A percentile compares a stretch with the other conserved stretches of the same genome.
Conservation (phyloP, 2,888 invertebrate genomes). For the Morpho helenor region DNA sequence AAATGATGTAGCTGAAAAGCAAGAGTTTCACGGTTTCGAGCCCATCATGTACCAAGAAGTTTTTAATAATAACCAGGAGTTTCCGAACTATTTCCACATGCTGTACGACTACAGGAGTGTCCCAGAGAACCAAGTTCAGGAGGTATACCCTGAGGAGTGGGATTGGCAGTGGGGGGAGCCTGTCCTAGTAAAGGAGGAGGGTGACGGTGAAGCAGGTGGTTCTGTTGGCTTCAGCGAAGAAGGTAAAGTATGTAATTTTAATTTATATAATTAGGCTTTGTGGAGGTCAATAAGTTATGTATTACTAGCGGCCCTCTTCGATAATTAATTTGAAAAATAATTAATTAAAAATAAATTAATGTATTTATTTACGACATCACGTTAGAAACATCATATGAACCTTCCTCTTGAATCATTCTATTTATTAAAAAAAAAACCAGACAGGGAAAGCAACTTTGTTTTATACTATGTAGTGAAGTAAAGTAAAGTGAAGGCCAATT, state of each 20-base stretch:
- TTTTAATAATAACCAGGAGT: slow-evolving; percentile 26
- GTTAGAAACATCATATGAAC: too few relatives aligned
- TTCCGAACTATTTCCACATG: slow-evolving; percentile 46
- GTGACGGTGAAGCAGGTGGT: slow-evolving; percentile 29
- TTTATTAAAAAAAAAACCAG: too few relatives aligned
- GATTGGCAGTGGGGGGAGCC: slow-evolving; percentile 42
- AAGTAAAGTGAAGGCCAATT: too few relatives aligned
- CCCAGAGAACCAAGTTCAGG: slow-evolving; percentile 28
- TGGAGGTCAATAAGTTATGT: too few relatives aligned
- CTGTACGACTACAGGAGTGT: slow-evolving; percentile 47
- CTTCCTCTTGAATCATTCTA: too few relatives aligned
- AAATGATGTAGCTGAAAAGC: slow-evolving; percentile 32
- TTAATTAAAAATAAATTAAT: too few relatives aligned
- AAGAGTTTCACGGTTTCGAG: slow-evolving; percentile 32
- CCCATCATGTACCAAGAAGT: slow-evolving; percentile 29
- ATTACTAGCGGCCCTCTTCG: too few relatives aligned
- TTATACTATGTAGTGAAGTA: too few relatives aligned
- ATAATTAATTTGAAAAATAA: too few relatives aligned
- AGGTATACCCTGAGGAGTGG: slow-evolving; percentile 29
- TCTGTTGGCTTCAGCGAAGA: slow-evolving; percentile 44
- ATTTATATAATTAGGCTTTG: too few relatives aligned
- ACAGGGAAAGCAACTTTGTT: too few relatives aligned
- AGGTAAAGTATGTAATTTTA: slow-evolving; percentile 35
- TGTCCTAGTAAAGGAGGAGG: slow-evolving; percentile 52
- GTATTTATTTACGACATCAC: too few relatives aligned